phyloP scores from a whole-genome alignment of 2,888 invertebrate species.

The Labia minor region DNA sequence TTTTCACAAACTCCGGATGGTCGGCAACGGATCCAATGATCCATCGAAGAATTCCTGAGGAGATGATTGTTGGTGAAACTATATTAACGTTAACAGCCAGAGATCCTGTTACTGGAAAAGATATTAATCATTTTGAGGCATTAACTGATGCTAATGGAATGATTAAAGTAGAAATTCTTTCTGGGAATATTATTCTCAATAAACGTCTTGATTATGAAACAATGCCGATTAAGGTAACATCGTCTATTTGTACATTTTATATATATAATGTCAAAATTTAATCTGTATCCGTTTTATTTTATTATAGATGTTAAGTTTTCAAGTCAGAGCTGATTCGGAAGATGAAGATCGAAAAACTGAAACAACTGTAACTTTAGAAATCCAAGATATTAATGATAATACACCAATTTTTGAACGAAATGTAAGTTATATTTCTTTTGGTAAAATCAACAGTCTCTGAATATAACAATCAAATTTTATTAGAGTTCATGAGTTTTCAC shows the following conservation, averaged over 20 bases:
- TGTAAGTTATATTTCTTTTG: too few relatives aligned
- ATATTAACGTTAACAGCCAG: constrained; percentile 57
- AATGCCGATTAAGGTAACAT: constrained; percentile 46
- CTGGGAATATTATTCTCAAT: constrained; percentile 61
- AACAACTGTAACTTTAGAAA: constrained; percentile 56
- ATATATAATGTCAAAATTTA: not conserved
- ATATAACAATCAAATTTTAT: not conserved
- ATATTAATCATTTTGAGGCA: constrained; percentile 45
- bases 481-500: constrained; percentile 15
- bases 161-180: constrained; percentile 38
- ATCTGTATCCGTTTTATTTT: not conserved
- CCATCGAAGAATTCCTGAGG: constrained; percentile 58
- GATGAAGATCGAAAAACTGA: constrained; percentile 39
- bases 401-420: constrained; percentile 51
- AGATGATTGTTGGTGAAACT: constrained; percentile 62
- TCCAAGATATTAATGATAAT: constrained; percentile 70
- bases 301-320: constrained; percentile 37
- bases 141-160: constrained; percentile 48
- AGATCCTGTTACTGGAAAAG: constrained; percentile 54
- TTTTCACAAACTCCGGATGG: constrained; percentile 63
- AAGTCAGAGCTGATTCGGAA: constrained; percentile 38
- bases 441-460: not conserved
- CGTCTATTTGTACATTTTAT: not conserved
- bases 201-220: constrained; percentile 68
- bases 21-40: constrained; percentile 56